Base-by-base conservation (phyloP, 64 coral and sea anemone species). In the Pocillopora verrucosa region DNA sequence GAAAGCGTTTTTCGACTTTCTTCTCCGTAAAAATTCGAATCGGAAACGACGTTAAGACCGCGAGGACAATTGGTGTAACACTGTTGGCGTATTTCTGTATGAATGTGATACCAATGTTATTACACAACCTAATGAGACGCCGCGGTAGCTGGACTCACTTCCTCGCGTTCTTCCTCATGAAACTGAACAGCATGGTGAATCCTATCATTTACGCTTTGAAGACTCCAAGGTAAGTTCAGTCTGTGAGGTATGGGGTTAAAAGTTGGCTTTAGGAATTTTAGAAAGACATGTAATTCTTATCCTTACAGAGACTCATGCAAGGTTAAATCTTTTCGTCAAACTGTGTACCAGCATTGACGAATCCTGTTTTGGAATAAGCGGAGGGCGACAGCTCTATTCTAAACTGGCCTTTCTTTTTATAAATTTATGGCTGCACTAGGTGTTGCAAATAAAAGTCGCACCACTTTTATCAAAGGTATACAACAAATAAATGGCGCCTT, bases 101-200 rank as follows among this genome's bases (percentile, higher is more conserved):
- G 90, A 84, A 84, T 19, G 84, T 84, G 59, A 79, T 92, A 26
- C 92, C 92, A 24, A 86, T 94, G 69, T 36, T 94, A 10, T 30
- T 94, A 10, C 92, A 94, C 16, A 94, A 79, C 35, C 60, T 94
- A 24, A 79, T 87, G 24, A 89, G 30, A 75, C 58, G 89, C 78
- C 87, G 89, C 60, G 92, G 92, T 4, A 69, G 79, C 7, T 94
- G 92, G 92, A 22, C 65, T 17, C 87, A 94, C 30, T 94, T 89
- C 26, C 73, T 89, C 14, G 92, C 92, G 4, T 94, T 78, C 79
- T 94, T 94, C 65, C 89, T 94, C 38, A 82, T 60, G 5, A 77
- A 89, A 38, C 75, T 89, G 79, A 94, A 89, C 88, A 89, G 92
- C 65, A 89, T 89, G 92, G 80, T 74, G 2, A 94, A 94, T 78